Percentiles rank a stretch among this genome's conserved stretches.
These are phyloP conservation scores for Pelagia noctiluca DNA, from an alignment of 30 jellyfish, hydroid and myxozoan species.

Conservation along the genomic window DNA sequence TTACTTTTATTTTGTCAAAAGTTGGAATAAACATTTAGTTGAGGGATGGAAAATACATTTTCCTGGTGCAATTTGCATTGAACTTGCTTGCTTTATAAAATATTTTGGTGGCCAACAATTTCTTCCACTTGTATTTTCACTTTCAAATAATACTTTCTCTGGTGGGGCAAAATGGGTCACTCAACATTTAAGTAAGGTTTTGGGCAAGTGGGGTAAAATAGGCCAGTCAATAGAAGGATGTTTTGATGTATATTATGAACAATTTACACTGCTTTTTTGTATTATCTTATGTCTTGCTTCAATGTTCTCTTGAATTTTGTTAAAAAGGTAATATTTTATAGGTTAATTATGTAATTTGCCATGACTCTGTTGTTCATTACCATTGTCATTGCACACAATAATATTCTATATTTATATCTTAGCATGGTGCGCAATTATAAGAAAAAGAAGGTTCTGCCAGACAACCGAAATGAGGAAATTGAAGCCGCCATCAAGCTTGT, in stretches of 20 bases:
- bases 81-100: background rate
- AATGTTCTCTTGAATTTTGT: background rate
- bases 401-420: background rate
- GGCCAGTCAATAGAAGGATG: background rate
- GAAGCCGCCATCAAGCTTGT: background rate
- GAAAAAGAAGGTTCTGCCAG: background rate
- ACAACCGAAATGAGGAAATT: background rate
- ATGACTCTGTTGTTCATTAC: background rate
- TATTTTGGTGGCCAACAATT: too few relatives aligned
- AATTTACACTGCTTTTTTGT: too few relatives aligned
- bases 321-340: background rate
- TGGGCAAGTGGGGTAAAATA: background rate
- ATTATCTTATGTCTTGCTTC: too few relatives aligned
- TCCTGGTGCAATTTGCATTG: background rate
- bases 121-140: too few relatives aligned
- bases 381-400: background rate
- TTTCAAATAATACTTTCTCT: too few relatives aligned
- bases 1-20: background rate
- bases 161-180: constrained; percentile 7
- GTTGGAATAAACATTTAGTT: background rate
- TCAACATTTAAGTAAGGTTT: background rate
- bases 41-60: background rate
- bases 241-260: too few relatives aligned
- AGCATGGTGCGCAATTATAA: constrained; percentile 3
- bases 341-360: background rate